A percentile compares a stretch with the other conserved stretches of the same genome.
These are phyloP conservation scores for Falcaria lacertinaria DNA, from an alignment of 2,888 invertebrate genomes.

Conservation along the genomic window DNA sequence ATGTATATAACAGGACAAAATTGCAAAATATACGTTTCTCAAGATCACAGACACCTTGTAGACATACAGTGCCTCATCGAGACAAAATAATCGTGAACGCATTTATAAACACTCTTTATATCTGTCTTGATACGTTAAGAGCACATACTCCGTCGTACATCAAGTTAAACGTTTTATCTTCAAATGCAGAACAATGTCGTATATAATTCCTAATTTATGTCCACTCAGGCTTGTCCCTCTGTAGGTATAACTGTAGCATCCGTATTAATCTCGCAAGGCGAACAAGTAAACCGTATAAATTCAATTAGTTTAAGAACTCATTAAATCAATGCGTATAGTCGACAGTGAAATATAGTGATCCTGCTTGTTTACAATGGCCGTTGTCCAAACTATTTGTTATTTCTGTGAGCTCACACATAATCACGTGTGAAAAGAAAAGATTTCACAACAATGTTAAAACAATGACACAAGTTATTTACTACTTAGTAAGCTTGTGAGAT, in stretches of 20 bases:
- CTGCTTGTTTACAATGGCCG: constrained; percentile 70
- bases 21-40: too few relatives aligned
- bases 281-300: constrained; percentile 62
- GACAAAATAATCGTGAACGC: too few relatives aligned
- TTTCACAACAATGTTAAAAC: too few relatives aligned
- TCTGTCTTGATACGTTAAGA: constrained; percentile 5
- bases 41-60: too few relatives aligned
- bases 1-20: too few relatives aligned
- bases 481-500: too few relatives aligned
- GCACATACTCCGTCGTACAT: constrained; percentile 26
- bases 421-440: too few relatives aligned
- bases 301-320: constrained; percentile 72
- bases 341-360: constrained; percentile 65
- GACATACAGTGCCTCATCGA: too few relatives aligned
- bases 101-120: too few relatives aligned
- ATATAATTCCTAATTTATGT: constrained; percentile 59
- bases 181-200: constrained; percentile 45
- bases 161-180: constrained; percentile 45
- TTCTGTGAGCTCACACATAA: constrained; percentile 45
- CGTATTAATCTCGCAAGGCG: constrained; percentile 53
- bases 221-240: constrained; percentile 40
- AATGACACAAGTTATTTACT: too few relatives aligned
- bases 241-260: constrained; percentile 39
- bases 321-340: constrained; percentile 71
- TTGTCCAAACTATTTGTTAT: constrained; percentile 72